A percentile compares a stretch with the other conserved stretches of the same genome.
Conservation (phyloP, 2,797 vertebrate genomes). For the Taenioides sp. region DNA sequence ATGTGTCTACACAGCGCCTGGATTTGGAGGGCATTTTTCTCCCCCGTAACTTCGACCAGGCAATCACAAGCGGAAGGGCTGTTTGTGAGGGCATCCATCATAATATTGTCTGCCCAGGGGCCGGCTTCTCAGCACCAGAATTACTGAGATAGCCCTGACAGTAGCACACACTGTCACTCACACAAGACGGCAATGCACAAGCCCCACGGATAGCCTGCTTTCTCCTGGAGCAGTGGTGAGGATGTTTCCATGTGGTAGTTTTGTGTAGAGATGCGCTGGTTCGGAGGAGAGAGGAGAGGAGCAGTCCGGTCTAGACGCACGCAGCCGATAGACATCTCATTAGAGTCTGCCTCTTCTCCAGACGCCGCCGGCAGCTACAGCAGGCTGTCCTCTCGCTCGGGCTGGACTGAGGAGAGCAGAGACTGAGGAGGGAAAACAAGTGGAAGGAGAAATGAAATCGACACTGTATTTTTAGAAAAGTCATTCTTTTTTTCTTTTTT, state of each 20-base stretch:
- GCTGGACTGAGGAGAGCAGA: constrained; percentile 41
- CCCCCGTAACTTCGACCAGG: constrained; percentile 62
- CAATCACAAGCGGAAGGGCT: constrained; percentile 62
- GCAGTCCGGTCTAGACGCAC: constrained; percentile 76
- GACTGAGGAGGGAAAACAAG: constrained; percentile 25
- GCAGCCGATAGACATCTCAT: constrained; percentile 82
- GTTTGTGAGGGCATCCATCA: constrained; percentile 73
- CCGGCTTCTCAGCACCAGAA: constrained; percentile 68
- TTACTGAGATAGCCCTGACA: constrained; percentile 70
- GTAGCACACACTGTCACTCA: constrained; percentile 67
- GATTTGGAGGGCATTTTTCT: constrained; percentile 60
- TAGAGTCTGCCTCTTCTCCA: constrained; percentile 68
- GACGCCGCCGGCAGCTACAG: constrained; percentile 56
- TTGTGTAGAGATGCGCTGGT: constrained; percentile 49
- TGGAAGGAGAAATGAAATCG: constrained; percentile 8
- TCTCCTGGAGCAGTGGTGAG: constrained; percentile 48
- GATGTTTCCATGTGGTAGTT: constrained; percentile 58
- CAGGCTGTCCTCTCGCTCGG: constrained; percentile 67
- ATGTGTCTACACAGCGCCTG: constrained; percentile 45
- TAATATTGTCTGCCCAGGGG: constrained; percentile 70
- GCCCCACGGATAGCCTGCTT: constrained; percentile 43
- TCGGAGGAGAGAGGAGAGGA: constrained; percentile 61
- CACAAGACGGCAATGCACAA: constrained; percentile 48
- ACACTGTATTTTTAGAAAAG: neutral
- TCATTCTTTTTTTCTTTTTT: neutral